Base-by-base conservation (phyloP, 2,888 invertebrate genomes). In the Troides aeacus region DNA sequence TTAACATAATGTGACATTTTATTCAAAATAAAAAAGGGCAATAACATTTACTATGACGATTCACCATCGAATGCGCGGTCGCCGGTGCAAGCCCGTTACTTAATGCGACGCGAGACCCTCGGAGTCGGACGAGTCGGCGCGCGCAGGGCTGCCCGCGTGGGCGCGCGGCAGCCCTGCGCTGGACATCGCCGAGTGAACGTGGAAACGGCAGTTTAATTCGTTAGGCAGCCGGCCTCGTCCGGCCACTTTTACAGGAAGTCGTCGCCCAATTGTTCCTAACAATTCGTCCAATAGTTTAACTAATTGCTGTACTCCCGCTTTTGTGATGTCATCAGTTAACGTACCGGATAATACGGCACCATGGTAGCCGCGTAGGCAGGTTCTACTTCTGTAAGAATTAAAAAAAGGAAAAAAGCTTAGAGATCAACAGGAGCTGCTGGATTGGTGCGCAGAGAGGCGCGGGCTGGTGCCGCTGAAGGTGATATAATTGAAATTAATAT, bases 151-250 rank as follows among this genome's bases (percentile, higher is more conserved):
- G 21, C 21, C 21, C 21, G 21, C 21, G 21, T 21, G 21, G 21
- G 50, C 50, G 7, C 50, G 50, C 57, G 67, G 18, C 79, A 77
- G 71, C 77, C 79, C 77, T 78, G 53, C 30, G 30, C 30, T 30
- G 30, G 30, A 17, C 53, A 10, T 39, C 46, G 24, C 18, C 15
- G 42, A 69, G 71, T 73, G 74, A 74, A 80, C 73, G 74, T 78
- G 85, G 85, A 86, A 83, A 81, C 80, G 79, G 78, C 84, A 82
- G 83, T 83, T 86, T 86, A 85, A 84, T 80, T 82, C 73, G 83
- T 85, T 84, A 30, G 30, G 30, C 30, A 82, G 75, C 75, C 81
- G 78, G 80, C 82, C 75, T 76, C 77, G 75, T 77, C 77, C 82
- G 82, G 82, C 80, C 83, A 80, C 79, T 80, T 76, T 82, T n/a